Evolutionary conservation across 1,140 invertebrate species (phyloP).

Genomic region (Musca domestica): DNA sequence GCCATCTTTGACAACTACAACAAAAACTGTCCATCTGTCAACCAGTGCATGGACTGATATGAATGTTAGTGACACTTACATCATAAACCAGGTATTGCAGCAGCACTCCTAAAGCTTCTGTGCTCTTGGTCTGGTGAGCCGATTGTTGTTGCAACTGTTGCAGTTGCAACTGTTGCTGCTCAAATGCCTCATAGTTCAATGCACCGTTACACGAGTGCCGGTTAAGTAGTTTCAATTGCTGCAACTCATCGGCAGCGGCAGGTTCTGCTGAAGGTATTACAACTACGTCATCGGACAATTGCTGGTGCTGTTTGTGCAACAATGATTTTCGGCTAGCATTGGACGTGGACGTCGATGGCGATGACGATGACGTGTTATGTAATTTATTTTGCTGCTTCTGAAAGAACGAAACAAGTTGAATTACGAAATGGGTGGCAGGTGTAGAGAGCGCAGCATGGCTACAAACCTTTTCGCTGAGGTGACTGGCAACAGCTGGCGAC

Average conservation of each 20-base stretch:
- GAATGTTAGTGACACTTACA: slow-evolving; percentile 56
- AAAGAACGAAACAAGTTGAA: no score
- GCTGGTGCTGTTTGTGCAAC: slow-evolving; percentile 25
- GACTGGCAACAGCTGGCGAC: slow-evolving; percentile 2
- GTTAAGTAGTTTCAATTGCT: slow-evolving; percentile 25
- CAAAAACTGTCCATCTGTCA: no score
- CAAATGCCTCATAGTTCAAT: slow-evolving; percentile 25
- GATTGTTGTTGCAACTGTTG: slow-evolving; percentile 8
- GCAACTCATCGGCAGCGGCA: slow-evolving; percentile 8
- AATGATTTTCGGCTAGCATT: slow-evolving; percentile 15
- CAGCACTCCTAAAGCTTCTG: slow-evolving; percentile 68
- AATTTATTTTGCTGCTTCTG: slow-evolving; percentile 27
- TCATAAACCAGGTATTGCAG: slow-evolving; percentile 70
- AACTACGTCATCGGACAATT: slow-evolving; percentile 1
- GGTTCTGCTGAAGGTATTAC: not conserved
- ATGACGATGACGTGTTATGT: not conserved
- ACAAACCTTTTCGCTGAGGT: slow-evolving; percentile 8
- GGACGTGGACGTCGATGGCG: not conserved
- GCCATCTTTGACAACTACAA: no score
- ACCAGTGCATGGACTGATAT: no score
- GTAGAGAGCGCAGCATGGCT: not conserved
- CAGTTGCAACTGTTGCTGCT: slow-evolving; percentile 23
- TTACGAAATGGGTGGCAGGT: not conserved
- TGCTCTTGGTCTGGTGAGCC: slow-evolving; percentile 50
- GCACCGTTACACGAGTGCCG: slow-evolving; percentile 28